Evolutionary conservation across 1,140 invertebrate species (phyloP), one percentile per base, ranked within the genome.

Genomic region (Drosophila sucinea): DNA sequence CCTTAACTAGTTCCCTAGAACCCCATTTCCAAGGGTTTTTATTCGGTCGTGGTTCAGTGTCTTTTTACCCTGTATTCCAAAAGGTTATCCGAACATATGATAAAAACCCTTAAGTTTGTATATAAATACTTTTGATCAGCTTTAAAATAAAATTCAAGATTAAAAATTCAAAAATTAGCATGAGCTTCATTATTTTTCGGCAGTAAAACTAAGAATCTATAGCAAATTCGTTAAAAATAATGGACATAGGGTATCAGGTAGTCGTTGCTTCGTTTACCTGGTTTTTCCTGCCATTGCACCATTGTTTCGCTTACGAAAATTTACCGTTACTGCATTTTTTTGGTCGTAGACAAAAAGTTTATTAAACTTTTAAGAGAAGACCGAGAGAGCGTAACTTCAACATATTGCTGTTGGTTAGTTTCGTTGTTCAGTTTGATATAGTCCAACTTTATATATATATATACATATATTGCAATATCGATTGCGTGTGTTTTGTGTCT

Each of bases 321-420:
- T 63, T 73, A 72, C 58, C 51, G 60, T 68, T 68, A 54, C 69
- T 73, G 77, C 77, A 67, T 77, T 77, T 66, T 77, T 66, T 73
- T 30, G 40, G 70, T 47, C 8, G n/a, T 67, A 54, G 63, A 27
- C 29, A 41, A 60, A 79, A 77, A 79, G 63, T 79, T 78, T 78
- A 78, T 65, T 65, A 65, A 79, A 79, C 64, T 79, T 77, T 79
- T 68, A 78, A 55, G 29, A 33, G 25, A 51, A 51, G 23, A 51
- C 23, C 44, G 25, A 51, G 23, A 51, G 44, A 51, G 44, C 44
- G 44, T 41, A 55, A 35, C 44, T 65, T 25, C 51, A 54, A 33
- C 33, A 56, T 65, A 35, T 61, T 47, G 3, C 5, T 61, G 5
- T 8, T 40, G 8, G 10, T 44, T n/a, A 35, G 32, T n/a, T 17